A percentile compares a stretch with the other conserved stretches of the same genome.
Conservation (phyloP, 1,140 invertebrate genomes). For the Sycophila sp. region DNA sequence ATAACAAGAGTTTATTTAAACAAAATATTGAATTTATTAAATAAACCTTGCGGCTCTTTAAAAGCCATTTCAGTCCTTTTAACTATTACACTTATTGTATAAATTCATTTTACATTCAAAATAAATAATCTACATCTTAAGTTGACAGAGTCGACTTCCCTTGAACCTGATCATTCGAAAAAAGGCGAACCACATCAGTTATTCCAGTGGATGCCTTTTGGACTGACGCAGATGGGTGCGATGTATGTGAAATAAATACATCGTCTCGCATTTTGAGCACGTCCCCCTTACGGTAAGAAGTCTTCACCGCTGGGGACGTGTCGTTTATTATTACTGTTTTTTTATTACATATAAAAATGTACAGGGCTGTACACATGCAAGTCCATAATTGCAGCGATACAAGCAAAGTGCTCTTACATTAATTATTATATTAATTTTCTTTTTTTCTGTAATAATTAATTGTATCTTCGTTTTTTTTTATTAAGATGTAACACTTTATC, state of each 20-base stretch:
- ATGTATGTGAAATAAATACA: conserved; percentile 10
- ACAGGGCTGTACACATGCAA: conserved; percentile 60
- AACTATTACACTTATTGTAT: too few relatives aligned
- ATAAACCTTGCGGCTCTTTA: too few relatives aligned
- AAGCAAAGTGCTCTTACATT: conserved; percentile 58
- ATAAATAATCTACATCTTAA: too few relatives aligned
- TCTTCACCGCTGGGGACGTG: conserved; percentile 1
- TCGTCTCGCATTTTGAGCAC: conserved; percentile 13
- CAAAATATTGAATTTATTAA: too few relatives aligned
- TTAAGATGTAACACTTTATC: conserved; percentile 47
- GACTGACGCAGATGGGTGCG: neutral
- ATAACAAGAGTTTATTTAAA: too few relatives aligned
- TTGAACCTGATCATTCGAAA: too few relatives aligned
- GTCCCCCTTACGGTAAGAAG: neutral
- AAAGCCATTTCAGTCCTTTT: too few relatives aligned
- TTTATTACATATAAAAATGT: conserved; percentile 61
- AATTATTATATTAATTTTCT: conserved; percentile 53
- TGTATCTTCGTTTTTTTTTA: conserved; percentile 47
- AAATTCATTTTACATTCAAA: too few relatives aligned
- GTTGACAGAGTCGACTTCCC: too few relatives aligned
- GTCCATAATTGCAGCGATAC: conserved; percentile 58
- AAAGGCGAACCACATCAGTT: too few relatives aligned
- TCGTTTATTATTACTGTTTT: conserved; percentile 40
- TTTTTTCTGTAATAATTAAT: conserved; percentile 55
- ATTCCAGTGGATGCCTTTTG: too few relatives aligned